Percentiles rank a stretch among this genome's conserved stretches.
These are phyloP conservation scores for Aleiodes leptofemur DNA, from an alignment of 2,888 invertebrate genomes.

Conservation along the genomic window DNA sequence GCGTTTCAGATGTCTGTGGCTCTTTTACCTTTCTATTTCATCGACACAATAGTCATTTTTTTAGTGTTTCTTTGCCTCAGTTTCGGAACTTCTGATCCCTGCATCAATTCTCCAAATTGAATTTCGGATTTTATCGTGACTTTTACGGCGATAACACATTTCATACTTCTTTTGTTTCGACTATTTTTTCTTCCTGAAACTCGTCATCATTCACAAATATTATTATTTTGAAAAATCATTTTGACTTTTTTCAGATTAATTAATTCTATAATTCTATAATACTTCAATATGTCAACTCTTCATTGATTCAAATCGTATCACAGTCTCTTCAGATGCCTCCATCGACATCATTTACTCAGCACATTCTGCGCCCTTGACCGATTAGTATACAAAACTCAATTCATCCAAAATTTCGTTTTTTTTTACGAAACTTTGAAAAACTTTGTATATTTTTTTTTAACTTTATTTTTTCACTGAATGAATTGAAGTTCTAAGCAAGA, in stretches of 20 bases:
- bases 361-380: slow-evolving; percentile 27
- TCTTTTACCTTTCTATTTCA: slow-evolving; percentile 15
- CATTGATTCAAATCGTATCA: background rate
- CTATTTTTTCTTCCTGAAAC: too few relatives aligned
- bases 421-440: too few relatives aligned
- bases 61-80: background rate
- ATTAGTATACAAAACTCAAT: slow-evolving; percentile 4
- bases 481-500: background rate
- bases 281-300: background rate
- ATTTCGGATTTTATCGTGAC: too few relatives aligned
- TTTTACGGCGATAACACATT: background rate
- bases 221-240: background rate
- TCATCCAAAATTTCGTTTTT: background rate
- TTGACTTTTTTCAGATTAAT: background rate
- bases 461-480: too few relatives aligned
- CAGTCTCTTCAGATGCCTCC: background rate
- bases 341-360: background rate
- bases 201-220: background rate
- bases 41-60: background rate
- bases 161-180: background rate
- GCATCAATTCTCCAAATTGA: background rate
- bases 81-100: background rate
- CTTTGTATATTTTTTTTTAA: too few relatives aligned
- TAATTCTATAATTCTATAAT: background rate
- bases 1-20: slow-evolving; percentile 26